phyloP scores from a whole-genome alignment of 2,888 invertebrate genomes.

The Drosophila rubida region DNA sequence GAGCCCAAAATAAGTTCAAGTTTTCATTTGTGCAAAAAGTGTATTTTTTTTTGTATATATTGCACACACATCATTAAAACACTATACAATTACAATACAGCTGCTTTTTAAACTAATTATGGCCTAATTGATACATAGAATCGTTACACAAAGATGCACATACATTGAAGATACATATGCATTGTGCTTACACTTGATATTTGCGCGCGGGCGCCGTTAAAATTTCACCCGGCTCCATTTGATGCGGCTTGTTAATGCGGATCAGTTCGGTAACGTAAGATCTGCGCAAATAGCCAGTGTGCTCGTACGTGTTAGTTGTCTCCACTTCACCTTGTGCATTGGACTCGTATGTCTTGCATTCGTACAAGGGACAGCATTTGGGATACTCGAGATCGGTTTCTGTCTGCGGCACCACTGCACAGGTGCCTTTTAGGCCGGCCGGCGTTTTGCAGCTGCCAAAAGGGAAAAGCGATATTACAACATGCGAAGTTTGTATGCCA shows the following conservation, averaged over 20 bases:
- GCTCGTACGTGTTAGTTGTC: conserved; percentile 80
- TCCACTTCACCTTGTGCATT: conserved; percentile 68
- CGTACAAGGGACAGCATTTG: conserved; percentile 81
- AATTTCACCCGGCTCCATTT: not conserved
- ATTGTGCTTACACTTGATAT: conserved; percentile 42
- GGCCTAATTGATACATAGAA: conserved; percentile 33
- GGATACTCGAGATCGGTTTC: conserved; percentile 79
- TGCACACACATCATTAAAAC: not conserved
- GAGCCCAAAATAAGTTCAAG: conserved; percentile 1
- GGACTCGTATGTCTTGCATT: conserved; percentile 72
- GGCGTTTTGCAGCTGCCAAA: conserved; percentile 79
- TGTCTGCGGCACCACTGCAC: conserved; percentile 65
- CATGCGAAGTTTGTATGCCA: not conserved
- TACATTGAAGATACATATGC: no score
- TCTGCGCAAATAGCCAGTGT: conserved; percentile 76
- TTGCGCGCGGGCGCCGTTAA: conserved; percentile 45
- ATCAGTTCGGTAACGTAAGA: conserved; percentile 77
- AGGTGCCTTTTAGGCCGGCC: conserved; percentile 67
- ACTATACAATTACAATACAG: conserved; percentile 21
- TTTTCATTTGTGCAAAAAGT: not conserved
- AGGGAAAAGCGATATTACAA: not conserved
- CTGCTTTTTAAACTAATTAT: conserved; percentile 26
- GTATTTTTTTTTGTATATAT: conserved; percentile 12
- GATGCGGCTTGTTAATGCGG: conserved; percentile 34
- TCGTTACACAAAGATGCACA: not conserved